Conservation (phyloP, 2,113 vertebrate genomes). For the Nothoprocta pentlandii region DNA sequence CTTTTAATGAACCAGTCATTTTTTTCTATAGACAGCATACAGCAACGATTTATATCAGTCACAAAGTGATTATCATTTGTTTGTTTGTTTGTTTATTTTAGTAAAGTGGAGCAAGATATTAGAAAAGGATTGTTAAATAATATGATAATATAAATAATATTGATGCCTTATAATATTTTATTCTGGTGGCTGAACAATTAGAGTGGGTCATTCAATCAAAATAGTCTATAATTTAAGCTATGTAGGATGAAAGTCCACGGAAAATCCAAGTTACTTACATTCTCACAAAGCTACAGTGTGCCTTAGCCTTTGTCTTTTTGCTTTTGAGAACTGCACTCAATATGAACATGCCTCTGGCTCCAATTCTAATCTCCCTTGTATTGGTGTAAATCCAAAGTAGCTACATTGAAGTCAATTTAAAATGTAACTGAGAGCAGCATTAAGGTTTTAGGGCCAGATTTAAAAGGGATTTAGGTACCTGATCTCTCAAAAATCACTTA, state of each 20-base stretch:
- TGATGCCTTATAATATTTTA: neutral
- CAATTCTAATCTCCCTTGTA: neutral
- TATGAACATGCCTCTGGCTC: conserved; percentile 17
- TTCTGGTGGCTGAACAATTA: neutral
- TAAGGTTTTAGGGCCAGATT: conserved; percentile 1
- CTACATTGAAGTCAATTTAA: conserved; percentile 21
- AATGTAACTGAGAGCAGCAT: conserved; percentile 44
- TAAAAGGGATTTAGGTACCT: neutral
- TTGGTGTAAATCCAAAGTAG: conserved; percentile 47
- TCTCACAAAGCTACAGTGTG: neutral
- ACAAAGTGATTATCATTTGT: neutral
- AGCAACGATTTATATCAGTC: neutral
- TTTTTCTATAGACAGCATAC: neutral
- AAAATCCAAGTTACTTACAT: neutral
- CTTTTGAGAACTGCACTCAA: neutral
- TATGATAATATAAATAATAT: neutral
- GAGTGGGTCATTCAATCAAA: neutral
- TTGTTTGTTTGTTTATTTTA: too few species aligned
- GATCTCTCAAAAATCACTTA: neutral
- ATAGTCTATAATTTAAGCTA: neutral
- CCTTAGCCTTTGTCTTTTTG: neutral
- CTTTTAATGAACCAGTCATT: neutral
- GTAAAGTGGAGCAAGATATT: neutral
- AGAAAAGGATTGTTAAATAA: neutral
- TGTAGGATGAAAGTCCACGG: neutral